Conservation (phyloP, 2,113 vertebrate genomes). For the Coregonus clupeaformis region DNA sequence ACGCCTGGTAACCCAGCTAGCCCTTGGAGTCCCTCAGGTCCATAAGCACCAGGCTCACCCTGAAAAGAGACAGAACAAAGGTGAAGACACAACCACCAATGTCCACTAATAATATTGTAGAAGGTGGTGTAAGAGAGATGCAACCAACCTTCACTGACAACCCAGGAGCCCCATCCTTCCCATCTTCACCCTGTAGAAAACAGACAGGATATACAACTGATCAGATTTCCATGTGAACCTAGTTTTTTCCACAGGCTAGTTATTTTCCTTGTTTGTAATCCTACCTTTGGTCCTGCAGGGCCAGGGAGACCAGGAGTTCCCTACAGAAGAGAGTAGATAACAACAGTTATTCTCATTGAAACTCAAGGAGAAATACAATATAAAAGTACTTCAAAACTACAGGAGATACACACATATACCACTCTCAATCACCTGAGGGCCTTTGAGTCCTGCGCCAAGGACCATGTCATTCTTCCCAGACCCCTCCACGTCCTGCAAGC, state of each 20-base stretch:
- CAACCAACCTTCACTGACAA: conserved; percentile 67
- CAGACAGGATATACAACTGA: not conserved
- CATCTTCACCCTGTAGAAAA: conserved; percentile 69
- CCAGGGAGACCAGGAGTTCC: conserved; percentile 65
- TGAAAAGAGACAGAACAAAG: conserved; percentile 25
- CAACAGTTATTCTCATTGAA: not conserved
- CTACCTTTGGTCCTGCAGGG: conserved; percentile 71
- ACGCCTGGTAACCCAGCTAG: conserved; percentile 73
- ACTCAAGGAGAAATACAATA: not conserved
- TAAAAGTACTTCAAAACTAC: not conserved
- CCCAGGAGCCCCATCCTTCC: conserved; percentile 65
- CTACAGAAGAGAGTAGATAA: conserved; percentile 34
- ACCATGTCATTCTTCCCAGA: conserved; percentile 72
- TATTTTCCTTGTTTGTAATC: not conserved
- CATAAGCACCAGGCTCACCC: conserved; percentile 71
- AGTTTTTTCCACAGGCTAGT: too few species aligned
- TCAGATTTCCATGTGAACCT: not conserved
- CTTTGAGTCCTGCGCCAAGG: conserved; percentile 55
- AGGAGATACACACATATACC: conserved; percentile 1
- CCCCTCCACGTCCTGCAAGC: conserved; percentile 82
- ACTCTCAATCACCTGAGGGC: conserved; percentile 68
- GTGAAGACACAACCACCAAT: too few species aligned
- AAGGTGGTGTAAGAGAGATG: not conserved
- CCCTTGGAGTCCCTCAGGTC: conserved; percentile 62
- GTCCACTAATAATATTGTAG: not conserved